phyloP scores from a whole-genome alignment of 2,888 invertebrate species.

The Euphydryas editha region DNA sequence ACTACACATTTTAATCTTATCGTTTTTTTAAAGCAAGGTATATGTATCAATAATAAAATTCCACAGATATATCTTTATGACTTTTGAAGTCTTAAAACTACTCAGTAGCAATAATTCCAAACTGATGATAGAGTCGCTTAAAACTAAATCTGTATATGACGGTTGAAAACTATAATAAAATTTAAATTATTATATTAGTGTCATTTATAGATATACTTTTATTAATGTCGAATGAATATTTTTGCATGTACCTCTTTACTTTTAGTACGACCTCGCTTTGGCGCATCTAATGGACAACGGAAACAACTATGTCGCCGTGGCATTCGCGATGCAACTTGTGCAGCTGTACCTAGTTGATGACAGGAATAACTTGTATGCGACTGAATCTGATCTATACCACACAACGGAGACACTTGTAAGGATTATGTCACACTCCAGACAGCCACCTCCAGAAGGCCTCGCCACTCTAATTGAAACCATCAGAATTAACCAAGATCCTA shows the following conservation, averaged over 20 bases:
- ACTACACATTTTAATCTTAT: no score
- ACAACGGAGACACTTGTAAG: slow-evolving; percentile 93
- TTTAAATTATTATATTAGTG: background rate
- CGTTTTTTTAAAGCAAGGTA: no score
- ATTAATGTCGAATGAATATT: background rate
- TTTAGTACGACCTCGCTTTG: slow-evolving; percentile 90
- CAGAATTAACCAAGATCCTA: slow-evolving; percentile 88
- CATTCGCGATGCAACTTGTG: slow-evolving; percentile 95
- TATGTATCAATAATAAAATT: no score
- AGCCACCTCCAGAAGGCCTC: slow-evolving; percentile 93
- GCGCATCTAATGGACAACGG: slow-evolving; percentile 95
- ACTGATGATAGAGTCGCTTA: no score
- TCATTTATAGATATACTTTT: no score
- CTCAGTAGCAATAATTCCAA: no score
- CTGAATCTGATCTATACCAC: slow-evolving; percentile 93
- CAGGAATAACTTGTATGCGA: slow-evolving; percentile 88
- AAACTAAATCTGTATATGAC: no score
- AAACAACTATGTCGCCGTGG: slow-evolving; percentile 90
- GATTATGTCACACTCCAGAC: slow-evolving; percentile 88
- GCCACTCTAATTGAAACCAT: slow-evolving; percentile 92
- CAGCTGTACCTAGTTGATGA: slow-evolving; percentile 94
- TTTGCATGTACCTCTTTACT: background rate
- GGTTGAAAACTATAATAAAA: background rate
- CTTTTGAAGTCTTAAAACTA: no score
- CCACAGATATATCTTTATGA: no score